A percentile compares a stretch with the other conserved stretches of the same genome.
Conservation (phyloP, 2,113 vertebrate genomes). For the Echinops telfairi region DNA sequence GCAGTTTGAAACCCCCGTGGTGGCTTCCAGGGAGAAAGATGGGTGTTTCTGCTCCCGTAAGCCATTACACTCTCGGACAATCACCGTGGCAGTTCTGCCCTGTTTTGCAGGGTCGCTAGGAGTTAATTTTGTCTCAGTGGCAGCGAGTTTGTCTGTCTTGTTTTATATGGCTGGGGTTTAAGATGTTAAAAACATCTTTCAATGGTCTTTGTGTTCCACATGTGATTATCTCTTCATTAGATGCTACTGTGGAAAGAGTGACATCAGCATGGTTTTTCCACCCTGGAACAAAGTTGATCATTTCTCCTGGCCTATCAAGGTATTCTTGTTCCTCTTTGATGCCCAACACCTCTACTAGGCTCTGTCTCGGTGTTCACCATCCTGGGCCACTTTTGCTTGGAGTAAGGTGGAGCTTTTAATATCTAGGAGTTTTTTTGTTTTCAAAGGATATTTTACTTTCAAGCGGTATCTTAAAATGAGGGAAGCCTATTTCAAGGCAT, state of each 20-base stretch:
- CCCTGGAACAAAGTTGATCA: not conserved
- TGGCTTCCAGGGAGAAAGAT: no score
- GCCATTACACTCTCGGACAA: no score
- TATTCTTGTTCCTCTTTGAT: conserved; percentile 18
- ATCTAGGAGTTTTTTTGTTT: not conserved
- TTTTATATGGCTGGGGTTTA: no score
- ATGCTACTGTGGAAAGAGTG: not conserved
- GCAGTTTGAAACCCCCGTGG: no score
- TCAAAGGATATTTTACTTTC: not conserved
- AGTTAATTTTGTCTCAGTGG: no score
- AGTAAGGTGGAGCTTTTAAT: not conserved
- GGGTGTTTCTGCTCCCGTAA: no score
- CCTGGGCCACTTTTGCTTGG: not conserved
- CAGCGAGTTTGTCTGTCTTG: no score
- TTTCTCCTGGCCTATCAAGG: not conserved
- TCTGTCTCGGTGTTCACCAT: not conserved
- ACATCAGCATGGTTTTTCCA: not conserved
- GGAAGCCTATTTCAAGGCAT: not conserved
- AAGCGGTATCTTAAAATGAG: not conserved
- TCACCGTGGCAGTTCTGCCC: no score
- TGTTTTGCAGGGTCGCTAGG: no score
- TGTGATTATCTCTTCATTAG: not conserved
- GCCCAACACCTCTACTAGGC: not conserved
- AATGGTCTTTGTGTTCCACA: not conserved
- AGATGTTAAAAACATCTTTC: not conserved